Percentiles rank a stretch among this genome's conserved stretches.
Evolutionary conservation across 2,797 vertebrate species (phyloP).

Genomic region (Aldrovandia affinis): DNA sequence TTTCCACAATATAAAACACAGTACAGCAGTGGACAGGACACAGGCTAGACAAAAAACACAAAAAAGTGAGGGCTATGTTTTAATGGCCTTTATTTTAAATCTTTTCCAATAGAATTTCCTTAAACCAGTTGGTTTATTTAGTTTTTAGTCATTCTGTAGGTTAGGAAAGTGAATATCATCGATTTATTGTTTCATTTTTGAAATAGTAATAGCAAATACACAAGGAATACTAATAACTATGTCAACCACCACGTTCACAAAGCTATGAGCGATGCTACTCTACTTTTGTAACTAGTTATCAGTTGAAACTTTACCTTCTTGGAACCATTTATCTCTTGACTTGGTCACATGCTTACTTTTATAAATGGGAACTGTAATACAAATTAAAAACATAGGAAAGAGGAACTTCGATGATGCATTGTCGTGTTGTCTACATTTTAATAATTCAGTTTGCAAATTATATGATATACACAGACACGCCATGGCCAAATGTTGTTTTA

Average conservation of each 20-base stretch:
- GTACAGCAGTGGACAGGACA: not conserved
- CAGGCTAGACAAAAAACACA: not conserved
- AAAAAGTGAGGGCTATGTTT: not conserved
- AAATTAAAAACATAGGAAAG: conserved; percentile 13
- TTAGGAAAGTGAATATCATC: not conserved
- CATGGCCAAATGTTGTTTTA: too few relatives aligned
- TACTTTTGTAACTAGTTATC: not conserved
- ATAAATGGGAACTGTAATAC: conserved; percentile 4
- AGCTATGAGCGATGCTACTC: not conserved
- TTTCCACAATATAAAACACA: not conserved
- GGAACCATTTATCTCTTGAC: not conserved
- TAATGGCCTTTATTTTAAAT: not conserved
- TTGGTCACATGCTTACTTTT: conserved; percentile 19
- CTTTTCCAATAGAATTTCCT: not conserved
- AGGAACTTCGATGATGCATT: conserved; percentile 27
- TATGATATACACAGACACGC: too few relatives aligned
- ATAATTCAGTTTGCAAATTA: too few relatives aligned
- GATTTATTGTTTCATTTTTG: not conserved
- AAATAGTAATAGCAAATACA: not conserved
- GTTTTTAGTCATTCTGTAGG: not conserved
- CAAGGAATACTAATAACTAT: not conserved
- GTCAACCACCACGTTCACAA: not conserved
- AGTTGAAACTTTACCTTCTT: not conserved
- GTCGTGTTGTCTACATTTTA: not conserved
- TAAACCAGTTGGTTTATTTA: not conserved